Base-by-base conservation (phyloP, 1,140 invertebrate species). In the Drosophila sp. region DNA sequence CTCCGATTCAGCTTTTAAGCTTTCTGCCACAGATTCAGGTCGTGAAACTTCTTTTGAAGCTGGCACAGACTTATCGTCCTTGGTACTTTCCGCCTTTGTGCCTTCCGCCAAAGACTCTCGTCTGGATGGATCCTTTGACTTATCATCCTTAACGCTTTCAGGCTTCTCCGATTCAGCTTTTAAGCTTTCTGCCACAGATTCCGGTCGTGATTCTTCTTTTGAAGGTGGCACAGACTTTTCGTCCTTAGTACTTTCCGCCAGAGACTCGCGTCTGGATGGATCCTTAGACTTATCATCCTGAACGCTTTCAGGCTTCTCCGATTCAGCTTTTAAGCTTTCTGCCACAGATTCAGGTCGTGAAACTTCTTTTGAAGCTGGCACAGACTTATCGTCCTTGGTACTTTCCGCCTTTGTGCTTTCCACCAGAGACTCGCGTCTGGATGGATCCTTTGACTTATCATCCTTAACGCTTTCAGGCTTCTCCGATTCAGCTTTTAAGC, bases 141-240 rank as follows among this genome's bases (percentile, higher is more conserved):
- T 29, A 5, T 29, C 27, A 6, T 29, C 27, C 8, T n/a, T n/a
- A n/a, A n/a, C n/a, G n/a, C n/a, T n/a, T n/a, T n/a, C n/a, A n/a
- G n/a, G n/a, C n/a, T 21, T 21, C 21, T 61, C 41, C 4, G 36
- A 13, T 16, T 63, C 61, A 0, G 48, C 16, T 8, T 21, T 21
- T 27, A 70, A 40, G 6, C 57, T 72, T 7, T 50, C 38, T 3
- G 32, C 53, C 0, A 18, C 43, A 1, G 86, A 89, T 2, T 9
- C 62, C 1, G 80, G 80, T 6, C 80, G 32, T 1, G 78, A 78
- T 2, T 41, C 27, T 38, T 65, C 75, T 18, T 63, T 73, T 0
- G 76, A 73, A 0, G 40, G 34, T 2, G 25, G 14, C 0, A 29
- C 4, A 1, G 74, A 72, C 21, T 41, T 71, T 0, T 72, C 61